Conservation (phyloP, 2,888 invertebrate genomes). For the Agonum fuliginosum region DNA sequence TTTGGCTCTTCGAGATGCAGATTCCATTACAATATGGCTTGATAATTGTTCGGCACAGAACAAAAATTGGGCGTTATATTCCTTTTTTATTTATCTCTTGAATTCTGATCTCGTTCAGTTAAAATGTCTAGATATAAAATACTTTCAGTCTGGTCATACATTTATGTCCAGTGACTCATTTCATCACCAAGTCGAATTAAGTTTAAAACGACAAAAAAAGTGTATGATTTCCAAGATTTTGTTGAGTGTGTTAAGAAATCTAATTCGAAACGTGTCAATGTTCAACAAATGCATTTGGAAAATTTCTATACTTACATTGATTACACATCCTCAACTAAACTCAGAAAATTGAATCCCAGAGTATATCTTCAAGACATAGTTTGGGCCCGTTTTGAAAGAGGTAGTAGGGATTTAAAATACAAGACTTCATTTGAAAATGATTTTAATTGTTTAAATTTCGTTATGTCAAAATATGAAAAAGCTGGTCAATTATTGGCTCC, state of each 20-base stretch:
- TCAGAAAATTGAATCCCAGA: no score
- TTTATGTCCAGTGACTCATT: not conserved
- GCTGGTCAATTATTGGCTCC: no score
- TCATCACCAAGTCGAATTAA: not conserved
- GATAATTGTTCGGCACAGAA: not conserved
- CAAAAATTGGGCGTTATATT: slow-evolving; percentile 3
- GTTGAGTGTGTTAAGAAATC: no score
- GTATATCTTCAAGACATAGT: no score
- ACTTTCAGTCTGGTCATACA: not conserved
- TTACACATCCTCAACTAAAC: no score
- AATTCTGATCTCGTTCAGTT: not conserved
- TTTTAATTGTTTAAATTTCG: not conserved
- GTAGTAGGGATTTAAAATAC: not conserved
- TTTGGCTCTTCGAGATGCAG: slow-evolving; percentile 14
- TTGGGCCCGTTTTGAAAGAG: not conserved
- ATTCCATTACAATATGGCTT: not conserved
- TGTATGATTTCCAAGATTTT: no score
- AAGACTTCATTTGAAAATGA: not conserved
- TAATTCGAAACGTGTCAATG: no score
- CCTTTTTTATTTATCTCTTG: not conserved
- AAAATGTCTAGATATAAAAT: not conserved
- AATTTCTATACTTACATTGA: no score
- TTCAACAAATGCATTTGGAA: no score
- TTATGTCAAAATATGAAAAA: not conserved
- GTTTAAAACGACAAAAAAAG: no score